Evolutionary conservation across 2,797 vertebrate species (phyloP).

Genomic region (Podargus strigoides): DNA sequence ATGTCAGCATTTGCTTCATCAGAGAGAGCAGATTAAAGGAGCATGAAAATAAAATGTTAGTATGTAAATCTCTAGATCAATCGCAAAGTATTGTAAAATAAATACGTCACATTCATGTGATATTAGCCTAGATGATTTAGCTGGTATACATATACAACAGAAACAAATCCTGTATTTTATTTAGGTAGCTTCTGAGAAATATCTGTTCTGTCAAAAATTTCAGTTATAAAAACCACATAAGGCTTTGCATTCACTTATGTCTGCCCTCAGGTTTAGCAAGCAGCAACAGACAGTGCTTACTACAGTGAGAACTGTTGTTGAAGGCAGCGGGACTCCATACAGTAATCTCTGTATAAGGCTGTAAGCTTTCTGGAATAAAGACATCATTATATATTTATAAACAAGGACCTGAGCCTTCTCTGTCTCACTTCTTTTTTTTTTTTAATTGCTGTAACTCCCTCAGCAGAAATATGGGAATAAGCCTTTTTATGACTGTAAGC

Average conservation of each 20-base stretch:
- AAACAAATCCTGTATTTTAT: conserved; percentile 2
- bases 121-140: neutral
- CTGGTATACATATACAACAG: neutral
- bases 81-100: neutral
- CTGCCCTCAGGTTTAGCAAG: neutral
- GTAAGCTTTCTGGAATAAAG: neutral
- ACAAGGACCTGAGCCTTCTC: neutral
- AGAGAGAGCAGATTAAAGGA: conserved; percentile 19
- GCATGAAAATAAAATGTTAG: neutral
- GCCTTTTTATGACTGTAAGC: neutral
- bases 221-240: conserved; percentile 21
- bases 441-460: neutral
- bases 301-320: neutral
- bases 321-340: neutral
- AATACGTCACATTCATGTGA: neutral
- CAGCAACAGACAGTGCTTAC: neutral
- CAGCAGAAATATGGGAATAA: neutral
- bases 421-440: neutral
- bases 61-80: neutral
- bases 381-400: conserved; percentile 15
- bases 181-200: conserved; percentile 8
- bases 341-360: neutral
- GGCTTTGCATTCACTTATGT: conserved; percentile 30
- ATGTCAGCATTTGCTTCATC: conserved; percentile 30
- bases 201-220: conserved; percentile 11